These are phyloP conservation scores for Oostethus manadensis DNA, from an alignment of 2,113 vertebrate genomes.

Conservation along the genomic window DNA sequence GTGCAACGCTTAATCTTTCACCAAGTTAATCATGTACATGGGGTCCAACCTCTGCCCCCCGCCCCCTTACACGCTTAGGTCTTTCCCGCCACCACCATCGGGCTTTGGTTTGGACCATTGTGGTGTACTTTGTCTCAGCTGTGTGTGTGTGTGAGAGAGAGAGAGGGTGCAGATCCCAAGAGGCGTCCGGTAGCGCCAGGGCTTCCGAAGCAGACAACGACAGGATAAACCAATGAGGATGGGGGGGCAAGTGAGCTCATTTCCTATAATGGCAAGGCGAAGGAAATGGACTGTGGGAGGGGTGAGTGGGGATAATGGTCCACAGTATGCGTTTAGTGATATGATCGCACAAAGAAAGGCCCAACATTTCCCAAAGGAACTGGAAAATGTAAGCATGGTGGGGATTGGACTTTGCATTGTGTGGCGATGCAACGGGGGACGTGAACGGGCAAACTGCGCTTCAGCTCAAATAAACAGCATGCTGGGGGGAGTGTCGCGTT, in stretches of 20 bases:
- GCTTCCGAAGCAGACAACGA: conserved; percentile 36
- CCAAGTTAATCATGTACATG: conserved; percentile 4
- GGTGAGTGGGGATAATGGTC: conserved; percentile 31
- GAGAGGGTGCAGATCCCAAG: neutral
- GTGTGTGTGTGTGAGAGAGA: neutral
- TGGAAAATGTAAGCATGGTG: conserved; percentile 23
- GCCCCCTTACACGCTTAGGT: neutral
- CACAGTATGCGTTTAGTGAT: conserved; percentile 40
- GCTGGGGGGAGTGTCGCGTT: neutral
- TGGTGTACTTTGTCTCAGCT: conserved; percentile 11
- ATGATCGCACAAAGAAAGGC: conserved; percentile 35
- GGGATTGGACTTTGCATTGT: conserved; percentile 24
- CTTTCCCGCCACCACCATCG: neutral
- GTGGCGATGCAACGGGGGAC: conserved; percentile 12
- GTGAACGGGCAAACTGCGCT: conserved; percentile 22
- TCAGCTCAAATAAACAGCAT: conserved; percentile 15
- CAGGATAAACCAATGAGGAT: conserved; percentile 30
- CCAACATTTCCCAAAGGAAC: conserved; percentile 4
- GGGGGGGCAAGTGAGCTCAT: conserved; percentile 49
- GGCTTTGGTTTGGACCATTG: neutral
- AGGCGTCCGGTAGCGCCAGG: conserved; percentile 6
- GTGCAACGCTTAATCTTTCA: conserved; percentile 4
- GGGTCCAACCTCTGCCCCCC: neutral
- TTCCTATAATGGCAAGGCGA: conserved; percentile 47
- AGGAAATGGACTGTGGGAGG: conserved; percentile 44